Evolutionary conservation across 1,140 invertebrate species (phyloP).

Genomic region (Drosophila dunni): DNA sequence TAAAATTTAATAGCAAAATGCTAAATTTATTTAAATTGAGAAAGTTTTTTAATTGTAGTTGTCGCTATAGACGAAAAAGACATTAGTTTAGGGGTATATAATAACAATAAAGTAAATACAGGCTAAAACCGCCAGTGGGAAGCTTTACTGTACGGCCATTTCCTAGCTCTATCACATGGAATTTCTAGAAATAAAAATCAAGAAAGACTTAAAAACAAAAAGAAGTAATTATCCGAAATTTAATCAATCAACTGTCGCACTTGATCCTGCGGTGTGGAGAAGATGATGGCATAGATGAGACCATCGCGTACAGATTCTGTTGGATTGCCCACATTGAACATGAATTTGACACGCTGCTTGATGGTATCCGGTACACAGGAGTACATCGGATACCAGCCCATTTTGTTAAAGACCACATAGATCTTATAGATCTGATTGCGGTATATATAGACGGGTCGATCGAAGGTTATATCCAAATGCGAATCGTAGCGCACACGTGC

Average conservation of each 20-base stretch:
- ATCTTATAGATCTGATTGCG: slow-evolving; percentile 91
- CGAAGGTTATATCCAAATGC: slow-evolving; percentile 91
- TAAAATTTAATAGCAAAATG: too few species aligned
- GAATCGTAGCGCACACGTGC: slow-evolving; percentile 88
- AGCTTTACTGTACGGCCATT: background rate
- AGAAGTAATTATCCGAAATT: background rate
- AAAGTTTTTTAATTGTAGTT: background rate
- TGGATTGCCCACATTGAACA: slow-evolving; percentile 89
- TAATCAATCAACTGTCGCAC: slow-evolving; percentile 67
- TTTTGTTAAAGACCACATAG: slow-evolving; percentile 92
- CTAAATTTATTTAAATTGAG: too few species aligned
- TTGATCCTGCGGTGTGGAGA: slow-evolving; percentile 85
- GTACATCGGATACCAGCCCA: slow-evolving; percentile 91
- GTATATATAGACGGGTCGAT: slow-evolving; percentile 90
- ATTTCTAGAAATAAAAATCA: background rate
- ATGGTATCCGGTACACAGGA: slow-evolving; percentile 87
- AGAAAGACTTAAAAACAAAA: too few species aligned
- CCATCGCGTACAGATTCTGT: slow-evolving; percentile 89
- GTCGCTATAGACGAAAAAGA: background rate
- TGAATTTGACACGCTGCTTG: slow-evolving; percentile 89
- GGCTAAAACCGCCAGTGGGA: background rate
- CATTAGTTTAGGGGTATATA: background rate
- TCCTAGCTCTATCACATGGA: slow-evolving; percentile 36
- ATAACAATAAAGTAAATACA: background rate
- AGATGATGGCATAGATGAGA: slow-evolving; percentile 91